These are phyloP conservation scores for Gambusia yucatana DNA, from an alignment of 2,797 vertebrate genomes.

Conservation along the genomic window DNA sequence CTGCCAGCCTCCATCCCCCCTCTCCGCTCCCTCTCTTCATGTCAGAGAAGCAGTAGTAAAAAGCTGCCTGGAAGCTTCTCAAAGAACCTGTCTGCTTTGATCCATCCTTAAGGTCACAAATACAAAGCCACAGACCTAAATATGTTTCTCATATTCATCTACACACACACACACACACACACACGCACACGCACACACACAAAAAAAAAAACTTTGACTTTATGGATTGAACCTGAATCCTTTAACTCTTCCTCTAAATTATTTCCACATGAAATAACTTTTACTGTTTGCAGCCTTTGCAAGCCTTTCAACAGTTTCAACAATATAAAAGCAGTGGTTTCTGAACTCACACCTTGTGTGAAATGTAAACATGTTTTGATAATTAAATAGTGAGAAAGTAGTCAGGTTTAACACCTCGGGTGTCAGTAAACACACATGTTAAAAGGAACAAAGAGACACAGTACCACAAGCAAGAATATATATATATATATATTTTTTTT, in stretches of 20 bases:
- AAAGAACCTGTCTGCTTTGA: slow-evolving; percentile 73
- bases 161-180: background rate
- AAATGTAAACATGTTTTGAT: slow-evolving; percentile 22
- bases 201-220: slow-evolving; percentile 3
- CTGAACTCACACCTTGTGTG: slow-evolving; percentile 8
- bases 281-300: slow-evolving; percentile 22
- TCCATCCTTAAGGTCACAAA: slow-evolving; percentile 62
- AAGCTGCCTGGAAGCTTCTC: slow-evolving; percentile 70
- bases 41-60: slow-evolving; percentile 50
- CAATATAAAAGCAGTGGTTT: slow-evolving; percentile 9
- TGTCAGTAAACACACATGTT: slow-evolving; percentile 51
- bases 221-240: slow-evolving; percentile 25
- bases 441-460: slow-evolving; percentile 17
- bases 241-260: background rate
- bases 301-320: slow-evolving; percentile 17
- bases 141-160: slow-evolving; percentile 5
- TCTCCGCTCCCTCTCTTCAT: slow-evolving; percentile 8
- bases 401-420: slow-evolving; percentile 20
- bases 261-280: slow-evolving; percentile 11
- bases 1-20: slow-evolving; percentile 7
- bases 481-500: background rate
- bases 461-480: slow-evolving; percentile 41
- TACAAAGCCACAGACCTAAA: slow-evolving; percentile 18
- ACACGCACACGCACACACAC: slow-evolving; percentile 10
- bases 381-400: slow-evolving; percentile 12